These are phyloP conservation scores for Agonopterix alstromeriana DNA, from an alignment of 2,888 invertebrate genomes.

Conservation along the genomic window DNA sequence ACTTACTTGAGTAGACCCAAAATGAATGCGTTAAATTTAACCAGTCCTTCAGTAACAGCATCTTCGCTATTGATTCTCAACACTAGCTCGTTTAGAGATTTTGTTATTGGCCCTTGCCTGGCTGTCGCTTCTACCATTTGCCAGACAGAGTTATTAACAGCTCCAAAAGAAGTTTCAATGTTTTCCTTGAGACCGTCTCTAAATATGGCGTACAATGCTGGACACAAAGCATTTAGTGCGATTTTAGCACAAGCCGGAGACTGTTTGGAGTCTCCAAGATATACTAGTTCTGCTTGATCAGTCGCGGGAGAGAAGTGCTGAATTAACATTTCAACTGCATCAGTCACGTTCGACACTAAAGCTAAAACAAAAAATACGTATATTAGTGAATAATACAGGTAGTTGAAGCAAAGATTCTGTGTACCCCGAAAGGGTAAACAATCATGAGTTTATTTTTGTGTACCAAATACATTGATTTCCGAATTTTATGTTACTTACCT, in stretches of 20 bases:
- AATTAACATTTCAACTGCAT: conserved; percentile 85
- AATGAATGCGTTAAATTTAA: conserved; percentile 93
- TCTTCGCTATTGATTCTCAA: conserved; percentile 89
- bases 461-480: not conserved
- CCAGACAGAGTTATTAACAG: conserved; percentile 92
- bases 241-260: conserved; percentile 84
- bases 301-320: conserved; percentile 82
- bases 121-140: conserved; percentile 92
- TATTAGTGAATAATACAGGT: no score
- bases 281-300: conserved; percentile 77
- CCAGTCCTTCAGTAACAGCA: conserved; percentile 87
- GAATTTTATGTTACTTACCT: conserved; percentile 35
- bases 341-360: conserved; percentile 83
- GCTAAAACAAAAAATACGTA: conserved; percentile 57
- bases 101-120: conserved; percentile 90
- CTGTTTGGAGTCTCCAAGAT: conserved; percentile 75
- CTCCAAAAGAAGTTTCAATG: conserved; percentile 90
- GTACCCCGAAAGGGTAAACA: no score
- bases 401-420: no score
- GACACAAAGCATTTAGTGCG: conserved; percentile 86
- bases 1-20: conserved; percentile 90
- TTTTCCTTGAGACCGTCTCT: conserved; percentile 89
- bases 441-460: no score
- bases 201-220: conserved; percentile 88
- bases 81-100: conserved; percentile 89